Conservation (phyloP, 2,113 vertebrate genomes). For the Potamarius usumacintae region DNA sequence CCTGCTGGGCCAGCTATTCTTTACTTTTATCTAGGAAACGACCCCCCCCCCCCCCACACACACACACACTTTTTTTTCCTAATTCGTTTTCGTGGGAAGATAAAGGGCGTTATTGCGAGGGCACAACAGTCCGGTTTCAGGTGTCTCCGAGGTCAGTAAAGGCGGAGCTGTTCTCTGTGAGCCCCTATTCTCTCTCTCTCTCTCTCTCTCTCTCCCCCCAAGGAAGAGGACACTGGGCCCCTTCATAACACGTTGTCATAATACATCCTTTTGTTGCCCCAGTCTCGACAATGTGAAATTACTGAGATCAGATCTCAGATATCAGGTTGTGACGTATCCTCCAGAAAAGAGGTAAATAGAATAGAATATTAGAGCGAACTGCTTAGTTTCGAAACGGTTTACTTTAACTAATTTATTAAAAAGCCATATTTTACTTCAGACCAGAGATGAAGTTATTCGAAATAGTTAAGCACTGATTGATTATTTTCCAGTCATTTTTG, state of each 20-base stretch:
- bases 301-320: slow-evolving; percentile 48
- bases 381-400: slow-evolving; percentile 18
- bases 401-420: slow-evolving; percentile 3
- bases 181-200: slow-evolving; percentile 26
- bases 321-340: slow-evolving; percentile 40
- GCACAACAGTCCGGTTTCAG: slow-evolving; percentile 59
- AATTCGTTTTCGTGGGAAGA: slow-evolving; percentile 47
- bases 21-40: slow-evolving; percentile 49
- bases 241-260: slow-evolving; percentile 46
- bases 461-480: neutral
- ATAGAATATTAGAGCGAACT: slow-evolving; percentile 33
- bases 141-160: slow-evolving; percentile 54
- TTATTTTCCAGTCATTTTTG: neutral
- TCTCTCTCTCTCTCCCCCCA: neutral
- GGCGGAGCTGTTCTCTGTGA: slow-evolving; percentile 34
- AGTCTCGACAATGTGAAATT: slow-evolving; percentile 47
- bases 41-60: slow-evolving; percentile 35
- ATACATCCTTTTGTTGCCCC: slow-evolving; percentile 39
- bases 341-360: slow-evolving; percentile 13
- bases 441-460: neutral
- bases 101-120: slow-evolving; percentile 61
- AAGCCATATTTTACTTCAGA: neutral
- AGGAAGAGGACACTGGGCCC: slow-evolving; percentile 41
- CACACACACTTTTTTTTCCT: neutral
- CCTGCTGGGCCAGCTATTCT: neutral